Evolutionary conservation across 2,888 invertebrate genomes (phyloP).

Genomic region (Nasonovia ribisnigri): DNA sequence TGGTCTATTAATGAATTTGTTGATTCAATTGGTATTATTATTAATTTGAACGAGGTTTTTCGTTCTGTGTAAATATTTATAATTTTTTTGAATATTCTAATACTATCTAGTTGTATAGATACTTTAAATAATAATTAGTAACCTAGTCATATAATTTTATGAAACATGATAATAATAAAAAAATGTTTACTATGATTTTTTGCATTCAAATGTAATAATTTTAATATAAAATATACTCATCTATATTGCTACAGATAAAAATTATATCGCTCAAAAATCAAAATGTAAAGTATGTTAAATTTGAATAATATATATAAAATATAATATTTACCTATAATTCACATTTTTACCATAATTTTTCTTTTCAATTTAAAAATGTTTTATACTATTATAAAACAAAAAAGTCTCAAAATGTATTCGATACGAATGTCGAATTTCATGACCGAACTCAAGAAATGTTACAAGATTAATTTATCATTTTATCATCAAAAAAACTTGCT

Average conservation of each 20-base stretch:
- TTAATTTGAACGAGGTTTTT: background rate
- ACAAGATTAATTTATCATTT: background rate
- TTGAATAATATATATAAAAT: background rate
- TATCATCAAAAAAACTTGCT: background rate
- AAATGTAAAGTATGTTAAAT: background rate
- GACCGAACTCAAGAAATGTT: background rate
- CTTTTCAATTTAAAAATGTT: background rate
- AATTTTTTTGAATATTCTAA: background rate
- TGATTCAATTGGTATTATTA: background rate
- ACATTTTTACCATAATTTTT: background rate
- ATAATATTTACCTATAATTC: background rate
- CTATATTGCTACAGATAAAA: background rate
- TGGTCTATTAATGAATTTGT: background rate
- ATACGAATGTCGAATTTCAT: background rate
- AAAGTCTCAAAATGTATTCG: background rate
- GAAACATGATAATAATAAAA: background rate
- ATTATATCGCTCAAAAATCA: background rate
- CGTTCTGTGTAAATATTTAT: background rate
- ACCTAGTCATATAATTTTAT: background rate
- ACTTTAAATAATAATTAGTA: background rate
- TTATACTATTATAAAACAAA: background rate
- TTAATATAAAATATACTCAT: background rate
- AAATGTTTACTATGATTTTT: background rate
- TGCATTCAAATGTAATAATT: background rate
- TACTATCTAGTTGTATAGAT: background rate